Conservation (phyloP, 2,888 invertebrate species). For the Acleris emargana region DNA sequence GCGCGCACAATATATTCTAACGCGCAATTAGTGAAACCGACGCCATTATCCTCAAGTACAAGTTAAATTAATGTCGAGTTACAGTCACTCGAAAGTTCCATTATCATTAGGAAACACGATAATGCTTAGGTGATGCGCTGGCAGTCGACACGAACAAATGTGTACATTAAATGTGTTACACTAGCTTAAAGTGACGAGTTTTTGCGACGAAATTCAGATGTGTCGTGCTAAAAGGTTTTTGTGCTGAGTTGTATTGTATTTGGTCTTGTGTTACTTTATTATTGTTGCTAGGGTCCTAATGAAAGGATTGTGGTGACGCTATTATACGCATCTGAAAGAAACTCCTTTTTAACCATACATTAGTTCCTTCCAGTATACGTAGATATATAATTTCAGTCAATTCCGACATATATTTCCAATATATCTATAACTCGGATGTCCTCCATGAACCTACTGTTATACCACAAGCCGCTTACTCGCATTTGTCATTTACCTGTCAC, state of each 20-base stretch:
- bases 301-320: too few species aligned
- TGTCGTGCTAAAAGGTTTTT: neutral
- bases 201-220: neutral
- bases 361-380: too few species aligned
- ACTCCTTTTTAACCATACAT: too few species aligned
- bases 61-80: conserved; percentile 81
- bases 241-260: neutral
- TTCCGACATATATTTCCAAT: neutral
- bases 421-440: too few species aligned
- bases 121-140: conserved; percentile 68
- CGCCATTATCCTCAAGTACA: conserved; percentile 78
- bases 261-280: neutral
- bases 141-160: conserved; percentile 31
- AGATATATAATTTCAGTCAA: too few species aligned
- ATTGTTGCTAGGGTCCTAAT: too few species aligned
- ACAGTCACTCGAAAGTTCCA: conserved; percentile 81
- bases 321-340: too few species aligned
- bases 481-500: too few species aligned
- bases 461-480: too few species aligned
- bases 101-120: conserved; percentile 78
- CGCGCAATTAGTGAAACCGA: conserved; percentile 81
- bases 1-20: conserved; percentile 75
- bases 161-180: conserved; percentile 26
- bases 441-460: too few species aligned
- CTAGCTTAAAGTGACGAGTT: conserved; percentile 16